Evolutionary conservation across 2,113 vertebrate species (phyloP).

Genomic region (Tiliqua scincoides): DNA sequence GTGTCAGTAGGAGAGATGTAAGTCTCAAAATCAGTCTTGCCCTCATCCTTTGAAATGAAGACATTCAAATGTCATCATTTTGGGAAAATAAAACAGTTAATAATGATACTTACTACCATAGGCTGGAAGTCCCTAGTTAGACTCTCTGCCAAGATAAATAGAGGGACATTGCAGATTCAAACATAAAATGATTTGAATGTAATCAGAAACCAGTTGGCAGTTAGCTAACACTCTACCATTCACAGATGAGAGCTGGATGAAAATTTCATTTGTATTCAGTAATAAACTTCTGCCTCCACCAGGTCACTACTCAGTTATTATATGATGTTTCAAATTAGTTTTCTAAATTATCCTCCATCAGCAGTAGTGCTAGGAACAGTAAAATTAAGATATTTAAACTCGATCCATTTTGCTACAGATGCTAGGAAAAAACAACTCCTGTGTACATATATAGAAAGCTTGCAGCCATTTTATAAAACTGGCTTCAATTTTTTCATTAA

Average conservation of each 20-base stretch:
- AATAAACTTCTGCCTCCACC: too few relatives aligned
- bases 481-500: too few relatives aligned
- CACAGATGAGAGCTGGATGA: neutral
- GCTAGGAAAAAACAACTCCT: neutral
- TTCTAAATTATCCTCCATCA: neutral
- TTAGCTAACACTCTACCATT: rapidly evolving
- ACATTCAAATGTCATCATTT: too few relatives aligned
- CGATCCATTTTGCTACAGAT: neutral
- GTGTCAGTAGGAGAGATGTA: constrained; percentile 9
- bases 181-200: neutral
- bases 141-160: neutral
- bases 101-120: too few relatives aligned
- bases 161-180: neutral
- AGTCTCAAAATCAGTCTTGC: neutral
- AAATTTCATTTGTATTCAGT: neutral
- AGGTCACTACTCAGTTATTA: neutral
- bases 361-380: too few relatives aligned
- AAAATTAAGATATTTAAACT: neutral
- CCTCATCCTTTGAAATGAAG: too few relatives aligned
- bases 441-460: neutral
- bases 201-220: neutral
- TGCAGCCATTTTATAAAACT: too few relatives aligned
- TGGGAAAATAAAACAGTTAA: too few relatives aligned
- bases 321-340: constrained; percentile 11
- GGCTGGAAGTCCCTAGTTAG: neutral